Base-by-base conservation (phyloP, 2,797 vertebrate species). In the Neosilurus hyrtlii region DNA sequence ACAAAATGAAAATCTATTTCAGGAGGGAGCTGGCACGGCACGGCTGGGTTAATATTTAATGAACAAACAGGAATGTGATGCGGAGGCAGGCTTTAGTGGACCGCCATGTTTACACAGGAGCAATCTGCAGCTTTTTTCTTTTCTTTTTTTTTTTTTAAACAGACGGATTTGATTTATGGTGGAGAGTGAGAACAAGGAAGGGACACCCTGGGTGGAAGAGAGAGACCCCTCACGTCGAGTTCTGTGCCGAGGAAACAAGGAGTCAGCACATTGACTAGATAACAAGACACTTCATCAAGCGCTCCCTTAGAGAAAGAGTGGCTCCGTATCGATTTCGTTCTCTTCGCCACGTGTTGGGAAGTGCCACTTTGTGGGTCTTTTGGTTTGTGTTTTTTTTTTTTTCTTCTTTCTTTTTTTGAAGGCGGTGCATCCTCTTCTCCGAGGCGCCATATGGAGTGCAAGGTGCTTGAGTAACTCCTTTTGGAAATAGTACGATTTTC, bases 11-110 rank as follows among this genome's bases (percentile, higher is more conserved):
- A 90, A 91, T 90, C 88, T 88, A 89, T 91, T 89, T 87, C 66
- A 78, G 85, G 83, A 76, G 84, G 87, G 75, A 81, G 86, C 84
- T 86, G 89, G 88, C 86, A 87, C 85, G 80, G 83, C 80, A 61
- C 52, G 84, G 82, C 73, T 76, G 59, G 88, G 89, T 91, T 91
- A 89, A 91, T 92, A 90, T 91, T 91, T 92, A 88, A 90, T 90
- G 87, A 91, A 88, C 86, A 91, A 91, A 91, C 89, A 91, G 80
- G 65, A 86, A 62, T 56, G 24, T 30, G 57, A 87, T 86, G 82
- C 16, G 63, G 81, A 79, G 80, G 68, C 84, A 74, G 83, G 84
- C 77, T 80, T 81, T 65, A 75, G 86, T 59, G 83, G 76, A 51
- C 76, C 20, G 3, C n/a, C 54, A n/a, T 85, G 88, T 89, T 89